Percentiles rank a stretch among this genome's conserved stretches.
These are phyloP conservation scores for Channa striata DNA, from an alignment of 2,797 vertebrate species.

Conservation along the genomic window DNA sequence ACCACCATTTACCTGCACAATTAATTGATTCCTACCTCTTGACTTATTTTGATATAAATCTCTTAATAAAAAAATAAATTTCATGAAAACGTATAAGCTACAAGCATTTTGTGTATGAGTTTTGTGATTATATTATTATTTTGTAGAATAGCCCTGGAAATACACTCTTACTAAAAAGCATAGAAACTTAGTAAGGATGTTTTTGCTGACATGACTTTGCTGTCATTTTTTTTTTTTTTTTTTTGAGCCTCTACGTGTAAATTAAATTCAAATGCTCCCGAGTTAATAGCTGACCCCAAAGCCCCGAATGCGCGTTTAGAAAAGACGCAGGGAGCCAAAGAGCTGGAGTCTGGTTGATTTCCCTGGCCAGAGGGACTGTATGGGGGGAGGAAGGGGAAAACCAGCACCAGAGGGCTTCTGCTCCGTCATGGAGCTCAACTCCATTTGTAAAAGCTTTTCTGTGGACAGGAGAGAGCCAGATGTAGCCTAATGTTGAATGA, in stretches of 20 bases:
- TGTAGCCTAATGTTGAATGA: conserved; percentile 43
- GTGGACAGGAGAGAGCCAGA: conserved; percentile 53
- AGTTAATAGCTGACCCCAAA: conserved; percentile 45
- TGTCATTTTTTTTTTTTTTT: background rate
- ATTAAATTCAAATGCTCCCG: conserved; percentile 25
- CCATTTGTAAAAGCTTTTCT: conserved; percentile 76
- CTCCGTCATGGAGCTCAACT: conserved; percentile 79
- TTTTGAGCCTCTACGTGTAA: conserved; percentile 15
- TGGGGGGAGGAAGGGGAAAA: conserved; percentile 64
- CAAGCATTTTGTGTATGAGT: background rate
- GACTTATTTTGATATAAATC: background rate
- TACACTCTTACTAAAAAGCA: background rate
- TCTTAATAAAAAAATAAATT: no score
- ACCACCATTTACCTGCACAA: no score
- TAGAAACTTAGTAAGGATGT: background rate
- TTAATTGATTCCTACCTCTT: background rate
- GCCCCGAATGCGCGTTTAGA: conserved; percentile 14
- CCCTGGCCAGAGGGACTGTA: conserved; percentile 28
- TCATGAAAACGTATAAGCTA: no score
- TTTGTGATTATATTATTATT: background rate
- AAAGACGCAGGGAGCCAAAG: conserved; percentile 28
- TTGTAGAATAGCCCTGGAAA: background rate
- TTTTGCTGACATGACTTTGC: background rate
- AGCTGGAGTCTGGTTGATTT: conserved; percentile 35
- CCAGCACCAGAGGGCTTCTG: conserved; percentile 72